phyloP scores from a whole-genome alignment of 2,113 vertebrate genomes.

The Danionella cerebrum region DNA sequence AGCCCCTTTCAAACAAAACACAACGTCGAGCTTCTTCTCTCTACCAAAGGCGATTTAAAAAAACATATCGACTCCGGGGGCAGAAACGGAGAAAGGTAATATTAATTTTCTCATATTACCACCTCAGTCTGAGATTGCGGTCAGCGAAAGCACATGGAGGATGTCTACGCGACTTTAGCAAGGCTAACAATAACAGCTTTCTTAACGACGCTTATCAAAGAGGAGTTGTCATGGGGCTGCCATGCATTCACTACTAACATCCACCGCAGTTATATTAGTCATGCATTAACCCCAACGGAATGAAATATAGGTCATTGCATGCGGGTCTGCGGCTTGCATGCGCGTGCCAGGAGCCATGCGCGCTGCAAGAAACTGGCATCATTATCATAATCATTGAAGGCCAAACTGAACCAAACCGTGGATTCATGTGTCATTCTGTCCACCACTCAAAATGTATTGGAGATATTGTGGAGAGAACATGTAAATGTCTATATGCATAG shows the following conservation, averaged over 20 bases:
- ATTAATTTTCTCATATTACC: background rate
- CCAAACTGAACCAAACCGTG: background rate
- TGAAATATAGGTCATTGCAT: slow-evolving; percentile 29
- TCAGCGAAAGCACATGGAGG: background rate
- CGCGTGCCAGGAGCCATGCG: background rate
- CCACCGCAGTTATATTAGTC: background rate
- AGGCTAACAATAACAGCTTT: background rate
- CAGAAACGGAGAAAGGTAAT: slow-evolving; percentile 19
- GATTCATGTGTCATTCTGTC: background rate
- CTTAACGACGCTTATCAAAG: background rate
- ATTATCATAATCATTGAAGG: background rate
- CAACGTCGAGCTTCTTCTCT: background rate
- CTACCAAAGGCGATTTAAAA: background rate
- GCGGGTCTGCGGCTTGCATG: background rate
- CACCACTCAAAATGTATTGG: no score
- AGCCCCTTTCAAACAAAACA: slow-evolving; percentile 41
- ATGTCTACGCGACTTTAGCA: slow-evolving; percentile 1
- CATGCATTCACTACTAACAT: background rate
- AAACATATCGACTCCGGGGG: background rate
- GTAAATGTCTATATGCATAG: background rate
- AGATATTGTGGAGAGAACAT: background rate
- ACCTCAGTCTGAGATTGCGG: background rate
- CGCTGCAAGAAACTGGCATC: background rate
- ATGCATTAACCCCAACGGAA: background rate
- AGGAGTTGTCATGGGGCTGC: background rate